Evolutionary conservation across 1,140 invertebrate species (phyloP).

Genomic region (Drosophila pallidifrons): DNA sequence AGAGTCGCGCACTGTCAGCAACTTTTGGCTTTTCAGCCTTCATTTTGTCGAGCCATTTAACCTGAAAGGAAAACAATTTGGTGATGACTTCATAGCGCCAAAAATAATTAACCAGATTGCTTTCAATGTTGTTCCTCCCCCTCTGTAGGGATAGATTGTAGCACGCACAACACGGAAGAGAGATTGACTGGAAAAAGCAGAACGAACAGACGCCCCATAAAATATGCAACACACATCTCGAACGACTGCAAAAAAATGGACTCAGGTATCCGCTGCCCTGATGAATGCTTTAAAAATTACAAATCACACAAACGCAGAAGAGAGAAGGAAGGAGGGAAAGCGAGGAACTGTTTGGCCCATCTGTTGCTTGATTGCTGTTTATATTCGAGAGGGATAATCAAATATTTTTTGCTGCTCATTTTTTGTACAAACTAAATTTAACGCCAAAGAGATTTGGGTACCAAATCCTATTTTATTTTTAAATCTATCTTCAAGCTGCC

Average conservation of each 20-base stretch:
- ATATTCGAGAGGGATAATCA: slow-evolving; percentile 63
- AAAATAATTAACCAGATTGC: slow-evolving; percentile 74
- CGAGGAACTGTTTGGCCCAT: slow-evolving; percentile 13
- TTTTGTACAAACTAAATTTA: slow-evolving; percentile 31
- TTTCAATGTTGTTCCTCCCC: slow-evolving; percentile 6
- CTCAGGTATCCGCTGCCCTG: slow-evolving; percentile 9
- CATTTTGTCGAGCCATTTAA: slow-evolving; percentile 75
- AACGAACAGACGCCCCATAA: slow-evolving; percentile 5
- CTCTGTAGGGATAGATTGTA: not conserved
- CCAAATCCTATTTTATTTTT: slow-evolving; percentile 10
- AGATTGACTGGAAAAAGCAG: slow-evolving; percentile 15
- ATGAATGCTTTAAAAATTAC: slow-evolving; percentile 56
- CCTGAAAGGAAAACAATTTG: slow-evolving; percentile 67
- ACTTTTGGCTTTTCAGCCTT: slow-evolving; percentile 21
- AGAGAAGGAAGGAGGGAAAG: not conserved
- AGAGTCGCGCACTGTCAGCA: slow-evolving; percentile 17
- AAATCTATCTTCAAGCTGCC: not conserved
- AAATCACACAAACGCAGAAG: slow-evolving; percentile 31
- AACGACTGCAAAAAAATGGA: slow-evolving; percentile 44
- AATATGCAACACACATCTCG: slow-evolving; percentile 46
- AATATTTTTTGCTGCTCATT: slow-evolving; percentile 44
- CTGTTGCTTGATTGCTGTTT: slow-evolving; percentile 42
- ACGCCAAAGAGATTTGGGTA: slow-evolving; percentile 21
- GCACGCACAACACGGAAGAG: not conserved
- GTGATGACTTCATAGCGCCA: slow-evolving; percentile 69